These are phyloP conservation scores for Leuciscus idus DNA, from an alignment of 2,113 vertebrate species.

Conservation along the genomic window DNA sequence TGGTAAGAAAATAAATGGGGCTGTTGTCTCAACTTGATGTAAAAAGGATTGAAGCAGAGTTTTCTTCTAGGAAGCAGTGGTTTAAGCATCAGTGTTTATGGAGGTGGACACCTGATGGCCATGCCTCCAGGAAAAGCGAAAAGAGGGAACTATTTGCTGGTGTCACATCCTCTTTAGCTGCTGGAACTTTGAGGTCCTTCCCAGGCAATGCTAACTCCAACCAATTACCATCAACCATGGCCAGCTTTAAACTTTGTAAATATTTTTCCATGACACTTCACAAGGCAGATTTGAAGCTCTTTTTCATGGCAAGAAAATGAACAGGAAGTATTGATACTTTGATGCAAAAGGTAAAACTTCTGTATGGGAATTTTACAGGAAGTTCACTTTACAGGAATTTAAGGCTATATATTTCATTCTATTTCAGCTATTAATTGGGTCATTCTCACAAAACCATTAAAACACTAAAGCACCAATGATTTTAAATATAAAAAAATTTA, in stretches of 20 bases:
- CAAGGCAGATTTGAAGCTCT: not conserved
- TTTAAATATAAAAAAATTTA: no score
- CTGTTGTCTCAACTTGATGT: conserved; percentile 33
- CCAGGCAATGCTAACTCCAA: not conserved
- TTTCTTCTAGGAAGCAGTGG: conserved; percentile 59
- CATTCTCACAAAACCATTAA: no score
- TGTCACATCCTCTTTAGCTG: conserved; percentile 65
- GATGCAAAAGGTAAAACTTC: no score
- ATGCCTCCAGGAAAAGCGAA: conserved; percentile 58
- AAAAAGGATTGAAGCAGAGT: conserved; percentile 60
- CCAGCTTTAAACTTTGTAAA: not conserved
- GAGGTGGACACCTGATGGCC: conserved; percentile 59
- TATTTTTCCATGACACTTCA: not conserved
- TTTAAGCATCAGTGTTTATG: conserved; percentile 59
- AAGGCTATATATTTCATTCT: no score
- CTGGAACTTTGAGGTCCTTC: not conserved
- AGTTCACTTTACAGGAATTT: no score
- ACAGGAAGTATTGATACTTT: not conserved
- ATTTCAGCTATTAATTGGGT: no score
- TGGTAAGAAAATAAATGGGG: conserved; percentile 44
- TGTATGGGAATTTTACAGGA: no score
- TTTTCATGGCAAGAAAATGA: not conserved
- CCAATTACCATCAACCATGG: not conserved
- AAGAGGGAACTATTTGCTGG: conserved; percentile 54
- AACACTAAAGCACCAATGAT: no score